A percentile compares a stretch with the other conserved stretches of the same genome.
phyloP scores from a whole-genome alignment of 23 tunicate genomes.

The Styela clava region DNA sequence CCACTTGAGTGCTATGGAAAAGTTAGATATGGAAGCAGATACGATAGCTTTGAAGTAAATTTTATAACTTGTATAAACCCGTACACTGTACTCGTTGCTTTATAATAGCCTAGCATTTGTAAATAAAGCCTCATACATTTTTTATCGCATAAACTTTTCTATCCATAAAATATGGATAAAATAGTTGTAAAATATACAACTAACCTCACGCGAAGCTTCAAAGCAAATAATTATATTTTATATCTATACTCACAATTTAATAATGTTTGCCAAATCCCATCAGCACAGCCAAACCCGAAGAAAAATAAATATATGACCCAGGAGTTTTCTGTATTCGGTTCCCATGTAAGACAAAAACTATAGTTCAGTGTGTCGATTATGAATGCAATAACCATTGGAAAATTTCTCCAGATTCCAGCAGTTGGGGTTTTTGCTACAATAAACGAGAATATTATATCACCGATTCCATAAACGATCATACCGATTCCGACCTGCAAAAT shows the following conservation, averaged over 20 bases:
- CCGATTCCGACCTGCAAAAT: conserved; percentile 51
- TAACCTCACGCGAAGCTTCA: no score
- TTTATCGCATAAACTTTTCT: no score
- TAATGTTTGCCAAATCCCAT: conserved; percentile 64
- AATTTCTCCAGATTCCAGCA: conserved; percentile 24
- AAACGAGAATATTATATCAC: conserved; percentile 30
- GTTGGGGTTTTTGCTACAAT: conserved; percentile 27
- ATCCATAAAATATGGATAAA: no score
- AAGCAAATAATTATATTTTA: not conserved
- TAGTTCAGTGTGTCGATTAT: conserved; percentile 41
- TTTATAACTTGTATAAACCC: no score
- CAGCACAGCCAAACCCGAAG: conserved; percentile 23
- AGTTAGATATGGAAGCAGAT: no score
- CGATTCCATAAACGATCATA: conserved; percentile 17
- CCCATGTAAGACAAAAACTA: conserved; percentile 46
- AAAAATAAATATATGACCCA: conserved; percentile 67
- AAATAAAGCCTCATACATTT: no score
- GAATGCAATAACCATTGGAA: conserved; percentile 28
- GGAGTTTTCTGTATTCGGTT: conserved; percentile 27
- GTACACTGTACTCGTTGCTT: no score
- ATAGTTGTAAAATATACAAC: no score
- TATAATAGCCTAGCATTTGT: no score
- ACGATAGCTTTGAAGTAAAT: no score
- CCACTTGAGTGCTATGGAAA: no score
- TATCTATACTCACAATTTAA: conserved; percentile 30